Percentiles rank a stretch among this genome's conserved stretches.
Evolutionary conservation across 2,113 vertebrate species (phyloP).

Genomic region (Sinocyclocheilus anshuiensis): DNA sequence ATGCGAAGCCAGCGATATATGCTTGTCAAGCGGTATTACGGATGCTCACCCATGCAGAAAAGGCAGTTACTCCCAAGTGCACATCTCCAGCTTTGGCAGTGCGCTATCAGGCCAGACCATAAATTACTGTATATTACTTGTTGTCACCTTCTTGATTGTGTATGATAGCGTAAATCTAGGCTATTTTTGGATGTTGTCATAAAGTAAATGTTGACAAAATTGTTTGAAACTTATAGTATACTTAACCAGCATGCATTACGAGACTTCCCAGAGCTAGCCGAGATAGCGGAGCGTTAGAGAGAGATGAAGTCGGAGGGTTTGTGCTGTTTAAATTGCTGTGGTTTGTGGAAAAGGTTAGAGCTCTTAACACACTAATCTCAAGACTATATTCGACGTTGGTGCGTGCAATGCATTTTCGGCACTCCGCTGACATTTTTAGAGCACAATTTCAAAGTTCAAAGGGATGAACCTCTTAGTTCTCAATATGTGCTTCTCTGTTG

Average conservation of each 20-base stretch:
- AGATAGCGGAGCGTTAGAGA: background rate
- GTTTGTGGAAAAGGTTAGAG: constrained; percentile 37
- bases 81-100: constrained; percentile 30
- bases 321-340: background rate
- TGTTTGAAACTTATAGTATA: constrained; percentile 5
- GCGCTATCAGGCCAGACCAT: background rate
- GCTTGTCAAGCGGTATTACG: constrained; percentile 50
- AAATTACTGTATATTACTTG: constrained; percentile 38
- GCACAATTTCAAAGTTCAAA: constrained; percentile 35
- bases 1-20: constrained; percentile 47
- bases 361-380: constrained; percentile 19
- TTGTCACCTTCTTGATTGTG: constrained; percentile 40
- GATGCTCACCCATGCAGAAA: constrained; percentile 46
- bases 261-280: background rate
- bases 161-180: constrained; percentile 20
- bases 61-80: constrained; percentile 47
- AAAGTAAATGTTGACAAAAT: background rate
- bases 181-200: constrained; percentile 22
- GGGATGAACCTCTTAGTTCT: background rate
- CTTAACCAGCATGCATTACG: background rate
- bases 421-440: constrained; percentile 18
- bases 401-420: background rate
- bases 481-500: constrained; percentile 2
- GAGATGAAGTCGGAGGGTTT: background rate
- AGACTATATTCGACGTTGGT: background rate